Evolutionary conservation across 2,888 invertebrate genomes (phyloP), one percentile per base, ranked within the genome.

Genomic region (Nasonovia ribisnigri): DNA sequence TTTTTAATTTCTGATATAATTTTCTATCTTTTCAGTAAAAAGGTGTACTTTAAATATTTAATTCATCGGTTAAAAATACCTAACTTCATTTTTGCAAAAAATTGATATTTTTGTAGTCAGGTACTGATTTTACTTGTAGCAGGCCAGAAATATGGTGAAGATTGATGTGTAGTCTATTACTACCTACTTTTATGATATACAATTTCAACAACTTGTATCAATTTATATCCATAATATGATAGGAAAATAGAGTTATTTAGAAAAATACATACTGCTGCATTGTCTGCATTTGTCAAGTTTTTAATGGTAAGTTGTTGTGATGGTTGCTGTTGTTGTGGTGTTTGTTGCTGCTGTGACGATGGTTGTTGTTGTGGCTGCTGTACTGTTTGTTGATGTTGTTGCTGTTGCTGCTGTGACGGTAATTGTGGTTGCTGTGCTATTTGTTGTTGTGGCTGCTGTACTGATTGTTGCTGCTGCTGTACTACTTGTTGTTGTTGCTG

Each of bases 261-360:
- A 89, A 16, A 67, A 36, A 48, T 88, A 88, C 92, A 67, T 88
- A 92, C 92, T 13, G 48, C 87, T 43, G 88, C 88, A 67, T 13
- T 42, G 29, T 92, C 92, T 67, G 48, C 16, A 42, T 57, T 87
- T 0, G 48, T 36, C 16, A 67, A 8, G 1, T 29, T 92, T 88
- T 92, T 92, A n/a, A 92, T 13, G 3, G 48, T 36, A 10, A 16
- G 24, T 51, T 84, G 77, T 36, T 57, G 91, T 42, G 36, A 16
- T 48, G n/a, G 36, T 36, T 77, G 77, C 16, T 89, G 60, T 43
- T 11, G 57, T 43, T 87, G 86, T 43, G 86, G 20, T 6, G 29
- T 2, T 10, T 42, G 60, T 2, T 42, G 89, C 24, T 46, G 90
- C 10, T 46, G 90, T 24, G 36, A 20, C 11, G 54, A 24, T 11